Conservation (phyloP, 2,797 vertebrate genomes). For the Toxotes lorentzi region DNA sequence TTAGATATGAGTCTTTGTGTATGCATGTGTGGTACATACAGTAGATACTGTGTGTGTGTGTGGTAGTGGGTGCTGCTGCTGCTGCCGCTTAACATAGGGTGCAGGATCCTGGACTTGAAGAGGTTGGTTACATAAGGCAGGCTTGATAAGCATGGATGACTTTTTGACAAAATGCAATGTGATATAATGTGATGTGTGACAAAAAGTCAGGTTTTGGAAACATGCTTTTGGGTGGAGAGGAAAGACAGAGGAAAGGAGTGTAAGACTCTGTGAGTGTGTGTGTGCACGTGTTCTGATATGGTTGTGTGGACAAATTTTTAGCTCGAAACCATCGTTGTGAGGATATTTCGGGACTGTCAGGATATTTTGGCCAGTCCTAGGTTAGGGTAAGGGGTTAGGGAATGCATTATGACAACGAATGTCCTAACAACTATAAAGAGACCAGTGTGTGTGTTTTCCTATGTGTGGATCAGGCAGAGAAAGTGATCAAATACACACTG, state of each 20-base stretch:
- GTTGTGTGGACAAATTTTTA: background rate
- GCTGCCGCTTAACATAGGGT: constrained; percentile 32
- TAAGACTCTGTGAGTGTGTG: constrained; percentile 4
- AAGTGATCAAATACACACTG: constrained; percentile 36
- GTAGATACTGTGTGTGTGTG: constrained; percentile 7
- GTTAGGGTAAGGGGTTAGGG: too few relatives aligned
- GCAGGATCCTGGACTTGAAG: constrained; percentile 46
- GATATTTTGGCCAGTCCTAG: background rate
- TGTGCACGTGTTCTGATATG: background rate
- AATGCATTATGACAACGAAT: too few relatives aligned
- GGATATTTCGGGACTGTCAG: background rate
- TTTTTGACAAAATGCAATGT: constrained; percentile 75
- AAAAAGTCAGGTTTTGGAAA: constrained; percentile 69
- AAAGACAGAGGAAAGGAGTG: constrained; percentile 6
- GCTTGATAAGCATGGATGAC: constrained; percentile 69
- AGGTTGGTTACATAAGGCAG: constrained; percentile 68
- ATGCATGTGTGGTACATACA: background rate
- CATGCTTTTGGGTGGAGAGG: constrained; percentile 49
- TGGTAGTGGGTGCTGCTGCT: constrained; percentile 5
- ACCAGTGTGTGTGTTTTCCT: background rate
- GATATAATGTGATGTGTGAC: constrained; percentile 78
- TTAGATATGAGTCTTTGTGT: constrained; percentile 19
- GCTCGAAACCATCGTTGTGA: background rate
- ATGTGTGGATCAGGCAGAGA: constrained; percentile 1
- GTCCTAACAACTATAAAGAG: background rate